Evolutionary conservation across 2,113 vertebrate genomes (phyloP).

Genomic region (Percina caprodes): DNA sequence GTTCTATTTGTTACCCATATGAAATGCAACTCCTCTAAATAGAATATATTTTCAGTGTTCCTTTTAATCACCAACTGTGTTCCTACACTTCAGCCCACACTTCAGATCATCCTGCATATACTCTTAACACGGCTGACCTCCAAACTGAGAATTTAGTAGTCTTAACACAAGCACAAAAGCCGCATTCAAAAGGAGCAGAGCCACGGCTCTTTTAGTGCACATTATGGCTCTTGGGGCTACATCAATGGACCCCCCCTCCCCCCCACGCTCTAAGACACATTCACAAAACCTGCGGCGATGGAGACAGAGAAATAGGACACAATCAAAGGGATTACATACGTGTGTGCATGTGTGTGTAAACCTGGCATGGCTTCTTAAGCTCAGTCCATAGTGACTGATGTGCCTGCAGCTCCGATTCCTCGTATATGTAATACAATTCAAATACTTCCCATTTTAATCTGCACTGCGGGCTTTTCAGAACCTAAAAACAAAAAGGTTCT

Average conservation of each 20-base stretch:
- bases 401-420: constrained; percentile 63
- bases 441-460: constrained; percentile 56
- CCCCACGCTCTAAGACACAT: constrained; percentile 49
- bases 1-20: not conserved
- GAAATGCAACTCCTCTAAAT: constrained; percentile 26
- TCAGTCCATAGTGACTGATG: constrained; percentile 62
- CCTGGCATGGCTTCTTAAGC: constrained; percentile 65
- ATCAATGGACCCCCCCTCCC: constrained; percentile 43
- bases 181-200: constrained; percentile 52
- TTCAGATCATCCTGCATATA: constrained; percentile 50
- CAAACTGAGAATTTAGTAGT: constrained; percentile 50
- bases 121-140: constrained; percentile 44
- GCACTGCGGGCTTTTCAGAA: constrained; percentile 50
- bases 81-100: constrained; percentile 25
- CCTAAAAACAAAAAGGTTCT: constrained; percentile 23
- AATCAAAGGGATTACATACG: constrained; percentile 72
- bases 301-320: constrained; percentile 72
- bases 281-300: constrained; percentile 58
- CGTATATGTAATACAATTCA: constrained; percentile 65
- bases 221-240: constrained; percentile 57
- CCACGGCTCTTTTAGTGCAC: constrained; percentile 49
- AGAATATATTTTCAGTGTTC: not conserved
- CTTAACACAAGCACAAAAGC: constrained; percentile 55
- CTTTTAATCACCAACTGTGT: constrained; percentile 11
- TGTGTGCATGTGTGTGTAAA: constrained; percentile 37